Percentiles rank a stretch among this genome's conserved stretches.
These are phyloP conservation scores for Oryzias woworae DNA, from an alignment of 2,113 vertebrate species.

Conservation along the genomic window DNA sequence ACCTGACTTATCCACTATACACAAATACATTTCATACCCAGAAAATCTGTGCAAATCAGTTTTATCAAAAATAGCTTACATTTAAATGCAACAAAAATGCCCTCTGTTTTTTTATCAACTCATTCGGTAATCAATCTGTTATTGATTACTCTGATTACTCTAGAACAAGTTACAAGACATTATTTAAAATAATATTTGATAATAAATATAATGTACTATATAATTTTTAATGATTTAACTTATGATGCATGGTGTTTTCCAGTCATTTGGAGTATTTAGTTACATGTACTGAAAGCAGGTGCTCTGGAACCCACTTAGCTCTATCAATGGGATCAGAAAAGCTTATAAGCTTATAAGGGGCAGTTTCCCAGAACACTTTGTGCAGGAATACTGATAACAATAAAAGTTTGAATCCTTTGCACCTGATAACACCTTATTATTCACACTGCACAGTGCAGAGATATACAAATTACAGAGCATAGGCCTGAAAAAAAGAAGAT, in stretches of 20 bases:
- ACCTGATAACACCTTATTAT: slow-evolving; percentile 50
- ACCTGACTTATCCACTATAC: not conserved
- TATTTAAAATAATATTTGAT: not conserved
- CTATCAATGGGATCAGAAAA: slow-evolving; percentile 67
- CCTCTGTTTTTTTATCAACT: no score
- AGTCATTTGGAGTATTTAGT: slow-evolving; percentile 24
- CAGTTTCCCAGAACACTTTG: slow-evolving; percentile 60
- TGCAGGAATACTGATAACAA: slow-evolving; percentile 59
- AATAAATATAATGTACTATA: not conserved
- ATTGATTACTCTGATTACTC: no score
- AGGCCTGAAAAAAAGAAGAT: slow-evolving; percentile 41
- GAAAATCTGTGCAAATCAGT: not conserved
- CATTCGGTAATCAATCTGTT: no score
- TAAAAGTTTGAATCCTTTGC: slow-evolving; percentile 46
- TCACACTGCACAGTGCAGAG: slow-evolving; percentile 17
- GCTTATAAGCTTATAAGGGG: slow-evolving; percentile 59
- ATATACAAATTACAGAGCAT: slow-evolving; percentile 19
- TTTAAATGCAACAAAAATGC: no score
- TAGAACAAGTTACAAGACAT: not conserved
- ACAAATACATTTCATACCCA: not conserved
- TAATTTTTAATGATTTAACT: not conserved
- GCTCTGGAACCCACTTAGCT: slow-evolving; percentile 48
- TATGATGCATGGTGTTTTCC: slow-evolving; percentile 16
- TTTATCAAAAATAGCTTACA: no score
- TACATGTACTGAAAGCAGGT: slow-evolving; percentile 8